Percentiles rank a stretch among this genome's conserved stretches.
These are phyloP conservation scores for Hemaris fuciformis DNA, from an alignment of 2,888 invertebrate genomes.

Conservation along the genomic window DNA sequence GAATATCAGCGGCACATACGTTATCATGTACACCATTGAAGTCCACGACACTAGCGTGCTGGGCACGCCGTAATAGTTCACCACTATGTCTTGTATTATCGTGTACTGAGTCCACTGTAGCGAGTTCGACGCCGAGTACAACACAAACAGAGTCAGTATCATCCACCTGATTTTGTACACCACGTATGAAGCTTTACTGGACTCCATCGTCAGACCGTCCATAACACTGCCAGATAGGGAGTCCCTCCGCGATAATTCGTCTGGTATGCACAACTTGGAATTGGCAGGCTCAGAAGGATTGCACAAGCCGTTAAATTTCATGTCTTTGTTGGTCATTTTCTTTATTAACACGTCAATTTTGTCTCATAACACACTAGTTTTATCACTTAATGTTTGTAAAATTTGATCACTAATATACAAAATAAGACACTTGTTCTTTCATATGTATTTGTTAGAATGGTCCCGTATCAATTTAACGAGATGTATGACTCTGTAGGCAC, in stretches of 20 bases:
- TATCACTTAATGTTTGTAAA: not conserved
- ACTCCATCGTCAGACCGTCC: slow-evolving; percentile 42
- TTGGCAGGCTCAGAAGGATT: slow-evolving; percentile 33
- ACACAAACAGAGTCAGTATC: slow-evolving; percentile 90
- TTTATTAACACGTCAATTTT: slow-evolving; percentile 17
- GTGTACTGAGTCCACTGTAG: slow-evolving; percentile 98
- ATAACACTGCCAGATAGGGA: slow-evolving; percentile 53
- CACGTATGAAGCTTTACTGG: slow-evolving; percentile 57
- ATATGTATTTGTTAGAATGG: not conserved
- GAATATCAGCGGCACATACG: slow-evolving; percentile 97
- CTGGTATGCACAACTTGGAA: slow-evolving; percentile 32
- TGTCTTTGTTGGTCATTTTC: slow-evolving; percentile 22
- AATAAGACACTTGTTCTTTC: not conserved
- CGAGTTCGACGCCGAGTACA: slow-evolving; percentile 94
- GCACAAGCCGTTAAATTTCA: slow-evolving; percentile 24
- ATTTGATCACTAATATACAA: not conserved
- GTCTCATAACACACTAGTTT: not conserved
- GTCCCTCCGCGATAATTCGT: slow-evolving; percentile 32
- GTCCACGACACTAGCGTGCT: slow-evolving; percentile 94
- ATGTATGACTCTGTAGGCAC: not conserved
- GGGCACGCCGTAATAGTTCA: slow-evolving; percentile 86
- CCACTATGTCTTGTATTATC: slow-evolving; percentile 92
- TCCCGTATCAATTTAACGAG: not conserved
- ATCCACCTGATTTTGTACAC: slow-evolving; percentile 89
- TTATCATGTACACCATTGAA: slow-evolving; percentile 98